A percentile compares a stretch with the other conserved stretches of the same genome.
These are phyloP conservation scores for Syrista parreyssii DNA, from an alignment of 2,888 invertebrate species.

Conservation along the genomic window DNA sequence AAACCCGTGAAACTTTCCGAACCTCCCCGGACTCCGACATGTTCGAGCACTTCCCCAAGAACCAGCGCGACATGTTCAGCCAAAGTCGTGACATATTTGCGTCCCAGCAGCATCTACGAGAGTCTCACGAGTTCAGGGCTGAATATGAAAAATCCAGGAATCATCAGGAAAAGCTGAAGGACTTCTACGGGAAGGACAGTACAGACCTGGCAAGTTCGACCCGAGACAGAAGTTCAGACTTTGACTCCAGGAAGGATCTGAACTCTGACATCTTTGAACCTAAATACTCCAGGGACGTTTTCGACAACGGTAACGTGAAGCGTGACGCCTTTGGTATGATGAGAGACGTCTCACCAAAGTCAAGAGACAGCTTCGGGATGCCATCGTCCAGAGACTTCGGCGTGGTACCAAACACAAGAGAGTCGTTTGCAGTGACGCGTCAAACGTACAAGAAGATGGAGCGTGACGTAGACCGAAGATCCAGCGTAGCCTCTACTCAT, in stretches of 20 bases:
- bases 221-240: slow-evolving; percentile 54
- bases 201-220: slow-evolving; percentile 52
- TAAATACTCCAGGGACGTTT: slow-evolving; percentile 62
- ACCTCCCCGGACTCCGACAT: slow-evolving; percentile 60
- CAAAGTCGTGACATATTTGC: slow-evolving; percentile 60
- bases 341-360: slow-evolving; percentile 61
- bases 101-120: slow-evolving; percentile 57
- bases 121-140: slow-evolving; percentile 50
- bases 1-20: slow-evolving; percentile 57
- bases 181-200: slow-evolving; percentile 56
- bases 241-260: slow-evolving; percentile 58
- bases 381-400: slow-evolving; percentile 62
- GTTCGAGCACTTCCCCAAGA: slow-evolving; percentile 60
- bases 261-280: slow-evolving; percentile 59
- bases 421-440: slow-evolving; percentile 57
- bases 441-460: slow-evolving; percentile 73
- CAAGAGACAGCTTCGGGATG: slow-evolving; percentile 63
- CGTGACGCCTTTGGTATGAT: slow-evolving; percentile 60
- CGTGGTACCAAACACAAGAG: slow-evolving; percentile 62
- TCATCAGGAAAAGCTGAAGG: slow-evolving; percentile 33
- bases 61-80: slow-evolving; percentile 61
- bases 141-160: slow-evolving; percentile 40
- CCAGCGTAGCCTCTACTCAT: slow-evolving; percentile 76
- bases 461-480: slow-evolving; percentile 77
- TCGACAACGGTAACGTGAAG: slow-evolving; percentile 54